Base-by-base conservation (phyloP, 2,797 vertebrate genomes). In the Merluccius polli region DNA sequence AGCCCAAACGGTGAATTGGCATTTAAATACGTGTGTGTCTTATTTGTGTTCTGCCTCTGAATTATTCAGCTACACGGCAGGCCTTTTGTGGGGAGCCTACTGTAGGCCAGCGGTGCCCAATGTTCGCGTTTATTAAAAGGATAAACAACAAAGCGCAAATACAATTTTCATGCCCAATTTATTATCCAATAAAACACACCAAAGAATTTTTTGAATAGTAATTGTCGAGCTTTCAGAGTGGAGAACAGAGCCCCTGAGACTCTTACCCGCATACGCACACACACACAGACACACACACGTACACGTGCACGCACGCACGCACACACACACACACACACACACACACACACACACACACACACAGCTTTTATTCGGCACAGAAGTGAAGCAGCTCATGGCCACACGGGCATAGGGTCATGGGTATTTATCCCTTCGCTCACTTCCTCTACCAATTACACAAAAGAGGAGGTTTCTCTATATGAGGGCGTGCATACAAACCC, bases 91-190 rank as follows among this genome's bases (percentile, higher is more conserved):
- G 75, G 78, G 85, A 84, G 87, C 89, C n/a, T 68, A 70, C 79
- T 83, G n/a, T n/a, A n/a, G n/a, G n/a, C n/a, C n/a, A n/a, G n/a
- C n/a, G n/a, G n/a, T n/a, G n/a, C n/a, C n/a, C n/a, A n/a, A n/a
- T n/a, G n/a, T n/a, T 72, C 48, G 78, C 87, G 79, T 86, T 77
- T 85, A 84, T 89, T 84, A 78, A 73, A 70, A 71, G 77, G 75
- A 75, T 88, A 81, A 89, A 88, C 77, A 90, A 88, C 77, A 81
- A 81, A 87, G 87, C 83, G 79, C 84, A 88, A 90, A 90, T 88
- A 78, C 84, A 90, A 91, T 86, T 87, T 89, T 84, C 85, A 90
- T 86, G 85, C 87, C 88, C 86, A 89, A 88, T 91, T 87, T 88
- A 89, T 88, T 87, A 86, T 88, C 86, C 79, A 85, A 86, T 87